These are phyloP conservation scores for Drosophila elegans DNA, from an alignment of 1,140 invertebrate genomes.

Conservation along the genomic window DNA sequence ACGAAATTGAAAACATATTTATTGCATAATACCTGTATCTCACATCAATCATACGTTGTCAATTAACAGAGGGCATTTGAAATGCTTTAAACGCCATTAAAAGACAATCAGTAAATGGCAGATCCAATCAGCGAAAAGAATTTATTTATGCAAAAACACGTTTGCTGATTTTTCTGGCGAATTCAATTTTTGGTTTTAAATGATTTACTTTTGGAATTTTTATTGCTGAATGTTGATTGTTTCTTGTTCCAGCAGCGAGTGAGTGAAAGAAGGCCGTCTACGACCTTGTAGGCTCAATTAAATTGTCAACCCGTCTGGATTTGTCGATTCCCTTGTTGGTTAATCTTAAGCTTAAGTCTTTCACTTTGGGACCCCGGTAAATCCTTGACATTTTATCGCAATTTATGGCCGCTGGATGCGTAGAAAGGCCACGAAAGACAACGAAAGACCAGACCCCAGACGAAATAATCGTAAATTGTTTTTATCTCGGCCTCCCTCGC, in stretches of 20 bases:
- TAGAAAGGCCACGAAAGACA: constrained; percentile 30
- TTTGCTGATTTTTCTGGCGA: constrained; percentile 21
- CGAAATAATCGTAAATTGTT: constrained; percentile 77
- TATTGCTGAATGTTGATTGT: constrained; percentile 25
- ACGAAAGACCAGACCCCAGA: constrained; percentile 23
- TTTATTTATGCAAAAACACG: constrained; percentile 67
- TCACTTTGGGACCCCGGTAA: constrained; percentile 46
- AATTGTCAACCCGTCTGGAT: constrained; percentile 63
- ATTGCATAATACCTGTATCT: constrained; percentile 47
- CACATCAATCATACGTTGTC: constrained; percentile 68
- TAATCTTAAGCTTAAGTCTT: constrained; percentile 37
- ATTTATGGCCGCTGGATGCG: constrained; percentile 64
- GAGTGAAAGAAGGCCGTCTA: constrained; percentile 35
- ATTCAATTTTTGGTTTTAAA: constrained; percentile 5
- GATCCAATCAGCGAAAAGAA: constrained; percentile 67
- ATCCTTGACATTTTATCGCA: constrained; percentile 73
- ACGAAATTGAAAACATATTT: constrained; percentile 39
- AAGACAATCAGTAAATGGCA: constrained; percentile 71
- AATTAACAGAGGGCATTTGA: constrained; percentile 46
- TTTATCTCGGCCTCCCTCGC: constrained; percentile 40
- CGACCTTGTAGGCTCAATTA: constrained; percentile 59
- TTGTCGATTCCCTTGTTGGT: constrained; percentile 59
- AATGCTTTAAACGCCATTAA: constrained; percentile 69
- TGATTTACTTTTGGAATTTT: constrained; percentile 38
- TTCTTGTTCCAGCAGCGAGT: neutral